These are phyloP conservation scores for Therioaphis trifolii DNA, from an alignment of 2,888 invertebrate genomes.

Conservation along the genomic window DNA sequence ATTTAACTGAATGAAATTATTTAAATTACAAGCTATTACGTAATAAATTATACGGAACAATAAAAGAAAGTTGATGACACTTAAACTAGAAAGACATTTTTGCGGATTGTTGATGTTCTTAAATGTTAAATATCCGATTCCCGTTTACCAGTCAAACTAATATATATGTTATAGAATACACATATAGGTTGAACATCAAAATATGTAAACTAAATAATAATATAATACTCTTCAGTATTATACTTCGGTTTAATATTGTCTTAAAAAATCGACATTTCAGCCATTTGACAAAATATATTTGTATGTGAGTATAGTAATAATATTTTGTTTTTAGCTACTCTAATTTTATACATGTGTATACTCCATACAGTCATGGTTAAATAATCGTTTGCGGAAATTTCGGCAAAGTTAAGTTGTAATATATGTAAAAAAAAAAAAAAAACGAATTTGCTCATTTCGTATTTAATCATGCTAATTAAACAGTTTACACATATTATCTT, in stretches of 20 bases:
- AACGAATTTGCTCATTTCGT: neutral
- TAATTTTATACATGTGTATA: neutral
- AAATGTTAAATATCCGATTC: too few relatives aligned
- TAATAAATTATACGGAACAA: neutral
- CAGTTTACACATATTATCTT: conserved; percentile 25
- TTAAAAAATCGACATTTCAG: neutral
- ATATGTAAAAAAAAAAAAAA: neutral
- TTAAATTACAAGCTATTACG: neutral
- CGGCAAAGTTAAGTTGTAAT: neutral
- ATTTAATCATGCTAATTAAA: conserved; percentile 28
- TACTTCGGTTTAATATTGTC: too few relatives aligned
- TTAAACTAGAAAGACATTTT: too few relatives aligned
- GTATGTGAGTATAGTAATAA: neutral
- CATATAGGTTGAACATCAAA: too few relatives aligned
- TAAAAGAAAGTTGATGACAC: neutral
- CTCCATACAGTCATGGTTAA: neutral
- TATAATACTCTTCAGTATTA: too few relatives aligned
- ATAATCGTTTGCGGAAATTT: conserved; percentile 15
- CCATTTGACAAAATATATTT: neutral
- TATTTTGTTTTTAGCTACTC: neutral
- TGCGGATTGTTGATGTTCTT: too few relatives aligned
- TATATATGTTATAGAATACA: too few relatives aligned
- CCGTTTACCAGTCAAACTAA: too few relatives aligned
- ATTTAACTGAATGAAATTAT: conserved; percentile 3
- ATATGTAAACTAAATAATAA: too few relatives aligned